Base-by-base conservation (phyloP, 1,140 invertebrate species). In the Zeugodacus cucurbitae region DNA sequence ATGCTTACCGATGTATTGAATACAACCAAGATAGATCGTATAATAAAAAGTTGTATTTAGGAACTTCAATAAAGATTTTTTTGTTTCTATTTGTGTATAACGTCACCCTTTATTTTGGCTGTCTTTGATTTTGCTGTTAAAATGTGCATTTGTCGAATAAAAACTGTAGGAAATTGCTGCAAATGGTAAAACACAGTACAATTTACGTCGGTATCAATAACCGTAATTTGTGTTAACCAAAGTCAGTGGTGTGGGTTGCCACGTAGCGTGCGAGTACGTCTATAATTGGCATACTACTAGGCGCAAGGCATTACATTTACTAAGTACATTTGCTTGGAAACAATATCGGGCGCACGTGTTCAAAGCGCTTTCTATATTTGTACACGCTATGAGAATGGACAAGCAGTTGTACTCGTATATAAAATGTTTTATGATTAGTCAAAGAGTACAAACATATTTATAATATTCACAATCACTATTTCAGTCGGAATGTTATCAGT, bases 121-220 rank as follows among this genome's bases (percentile, higher is more conserved):
- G 29, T 32, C 29, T 67, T 29, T 67, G 29, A 32, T 67, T 41
- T 78, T n/a, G 3, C 11, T 22, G 37, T 48, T 26, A 82, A 48
- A 48, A 17, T 82, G 74, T 26, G n/a, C 37, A 82, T 82, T 82
- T 82, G 74, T 82, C 74, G 44, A 7, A 48, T 82, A 82, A 82
- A 82, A 48, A 34, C 41, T 82, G 22, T 62, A 34, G 74, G 41
- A 26, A 48, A 44, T 48, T 20, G 37, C 41, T 54, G 8, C 41
- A 82, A 48, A 29, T 22, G 34, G 8, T 3, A n/a, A 14, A 44
- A 48, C 34, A 82, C 74, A 44, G 48, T 82, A 82, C 37, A 22
- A 82, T 82, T 82, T 41, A 82, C 41, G 74, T 82, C 74, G 44
- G 44, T 17, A 82, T 22, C 74, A 48, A 82, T 82, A 82, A 82